Evolutionary conservation across 1,140 invertebrate species (phyloP).

Genomic region (Drosophila nigromelanica): DNA sequence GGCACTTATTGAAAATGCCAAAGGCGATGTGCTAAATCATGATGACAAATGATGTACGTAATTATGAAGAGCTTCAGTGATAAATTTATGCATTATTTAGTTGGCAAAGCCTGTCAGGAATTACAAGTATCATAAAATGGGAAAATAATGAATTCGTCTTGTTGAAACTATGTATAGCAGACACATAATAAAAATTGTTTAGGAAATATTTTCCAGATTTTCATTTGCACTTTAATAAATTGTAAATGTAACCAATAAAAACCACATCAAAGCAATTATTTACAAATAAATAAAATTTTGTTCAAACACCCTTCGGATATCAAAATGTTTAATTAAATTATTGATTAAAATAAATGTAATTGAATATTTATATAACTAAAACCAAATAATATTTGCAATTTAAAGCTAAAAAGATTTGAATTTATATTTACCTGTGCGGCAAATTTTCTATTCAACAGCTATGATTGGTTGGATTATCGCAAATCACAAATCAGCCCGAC

Average conservation of each 20-base stretch:
- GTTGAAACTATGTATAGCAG: background rate
- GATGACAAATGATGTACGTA: slow-evolving; percentile 46
- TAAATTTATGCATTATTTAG: slow-evolving; percentile 42
- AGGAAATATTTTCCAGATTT: background rate
- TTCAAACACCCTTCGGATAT: no score
- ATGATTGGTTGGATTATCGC: slow-evolving; percentile 51
- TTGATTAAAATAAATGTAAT: no score
- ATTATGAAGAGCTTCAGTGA: slow-evolving; percentile 31
- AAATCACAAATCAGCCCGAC: slow-evolving; percentile 49
- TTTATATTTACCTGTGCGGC: slow-evolving; percentile 5
- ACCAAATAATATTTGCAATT: background rate
- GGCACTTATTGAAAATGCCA: slow-evolving; percentile 37
- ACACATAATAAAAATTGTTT: background rate
- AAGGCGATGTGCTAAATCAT: slow-evolving; percentile 34
- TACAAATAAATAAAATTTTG: background rate
- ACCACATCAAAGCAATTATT: background rate
- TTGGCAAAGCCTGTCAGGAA: slow-evolving; percentile 12
- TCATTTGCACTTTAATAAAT: background rate
- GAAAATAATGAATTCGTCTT: slow-evolving; percentile 22
- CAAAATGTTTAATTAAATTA: no score
- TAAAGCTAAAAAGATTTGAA: slow-evolving; percentile 2
- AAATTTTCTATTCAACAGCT: slow-evolving; percentile 15
- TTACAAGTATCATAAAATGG: slow-evolving; percentile 12
- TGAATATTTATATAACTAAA: background rate
- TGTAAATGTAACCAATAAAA: background rate